phyloP scores from a whole-genome alignment of 2,888 invertebrate species.

The Apotomis turbidana region DNA sequence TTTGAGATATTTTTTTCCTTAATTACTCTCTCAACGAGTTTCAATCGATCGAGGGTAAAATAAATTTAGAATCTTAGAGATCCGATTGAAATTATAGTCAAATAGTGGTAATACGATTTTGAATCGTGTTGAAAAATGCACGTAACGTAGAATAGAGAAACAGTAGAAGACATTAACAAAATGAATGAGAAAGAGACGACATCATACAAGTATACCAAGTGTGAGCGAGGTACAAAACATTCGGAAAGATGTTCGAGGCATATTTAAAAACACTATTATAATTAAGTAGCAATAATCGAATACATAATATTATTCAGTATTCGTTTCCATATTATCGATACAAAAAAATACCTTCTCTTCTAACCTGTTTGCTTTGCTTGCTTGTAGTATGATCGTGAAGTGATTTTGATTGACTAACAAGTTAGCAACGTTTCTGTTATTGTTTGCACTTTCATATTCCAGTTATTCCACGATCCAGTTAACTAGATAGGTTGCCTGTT shows the following conservation, averaged over 20 bases:
- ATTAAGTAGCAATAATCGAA: background rate
- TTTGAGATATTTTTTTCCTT: too few species aligned
- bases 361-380: conserved; percentile 30
- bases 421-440: conserved; percentile 39
- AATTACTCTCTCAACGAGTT: too few species aligned
- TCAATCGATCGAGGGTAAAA: too few species aligned
- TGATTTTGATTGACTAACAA: conserved; percentile 32
- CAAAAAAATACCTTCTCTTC: background rate
- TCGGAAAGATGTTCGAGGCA: background rate
- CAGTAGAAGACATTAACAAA: too few species aligned
- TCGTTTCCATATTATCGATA: background rate
- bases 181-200: too few species aligned
- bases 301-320: background rate
- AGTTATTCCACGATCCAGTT: conserved; percentile 35
- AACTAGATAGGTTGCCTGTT: conserved; percentile 12
- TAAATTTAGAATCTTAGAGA: too few species aligned
- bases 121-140: too few species aligned
- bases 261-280: background rate
- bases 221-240: too few species aligned
- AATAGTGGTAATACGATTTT: too few species aligned
- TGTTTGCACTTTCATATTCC: conserved; percentile 42
- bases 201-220: too few species aligned
- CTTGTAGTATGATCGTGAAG: conserved; percentile 12
- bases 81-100: too few species aligned
- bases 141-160: too few species aligned